phyloP scores from a whole-genome alignment of 2,113 vertebrate genomes.

The Condylura cristata region DNA sequence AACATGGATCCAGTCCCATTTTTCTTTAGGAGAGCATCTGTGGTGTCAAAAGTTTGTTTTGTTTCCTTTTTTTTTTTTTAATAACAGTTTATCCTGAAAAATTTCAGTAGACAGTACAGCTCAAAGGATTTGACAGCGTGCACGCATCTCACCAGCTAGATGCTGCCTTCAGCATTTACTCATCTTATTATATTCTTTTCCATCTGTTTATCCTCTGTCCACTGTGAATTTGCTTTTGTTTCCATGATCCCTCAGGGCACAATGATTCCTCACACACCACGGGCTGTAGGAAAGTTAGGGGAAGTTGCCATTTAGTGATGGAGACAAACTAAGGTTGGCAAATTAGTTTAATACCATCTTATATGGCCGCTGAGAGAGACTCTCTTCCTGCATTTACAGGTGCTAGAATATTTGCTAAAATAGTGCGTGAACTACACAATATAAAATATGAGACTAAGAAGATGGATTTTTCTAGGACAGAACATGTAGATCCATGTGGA shows the following conservation, averaged over 20 bases:
- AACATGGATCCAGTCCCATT: not conserved
- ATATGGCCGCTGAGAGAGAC: not conserved
- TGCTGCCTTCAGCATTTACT: not conserved
- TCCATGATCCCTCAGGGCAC: not conserved
- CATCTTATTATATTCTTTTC: not conserved
- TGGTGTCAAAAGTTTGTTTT: not conserved
- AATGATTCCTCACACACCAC: not conserved
- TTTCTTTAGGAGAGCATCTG: not conserved
- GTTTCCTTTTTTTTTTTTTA: not conserved
- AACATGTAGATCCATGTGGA: not conserved
- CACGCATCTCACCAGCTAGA: not conserved
- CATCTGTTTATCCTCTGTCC: accelerated
- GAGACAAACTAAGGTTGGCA: not conserved
- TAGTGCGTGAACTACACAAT: too few relatives aligned
- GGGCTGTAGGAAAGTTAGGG: not conserved
- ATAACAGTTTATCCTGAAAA: not conserved
- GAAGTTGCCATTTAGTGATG: not conserved
- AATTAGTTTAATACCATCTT: accelerated
- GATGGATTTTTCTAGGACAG: too few relatives aligned
- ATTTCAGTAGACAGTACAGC: not conserved
- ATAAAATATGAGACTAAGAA: not conserved
- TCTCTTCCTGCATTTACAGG: not conserved
- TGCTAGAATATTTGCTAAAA: not conserved
- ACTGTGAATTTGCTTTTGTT: not conserved
- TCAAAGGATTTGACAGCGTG: not conserved